Conservation (phyloP, 2,797 vertebrate genomes). For the Eleutherodactylus coqui region DNA sequence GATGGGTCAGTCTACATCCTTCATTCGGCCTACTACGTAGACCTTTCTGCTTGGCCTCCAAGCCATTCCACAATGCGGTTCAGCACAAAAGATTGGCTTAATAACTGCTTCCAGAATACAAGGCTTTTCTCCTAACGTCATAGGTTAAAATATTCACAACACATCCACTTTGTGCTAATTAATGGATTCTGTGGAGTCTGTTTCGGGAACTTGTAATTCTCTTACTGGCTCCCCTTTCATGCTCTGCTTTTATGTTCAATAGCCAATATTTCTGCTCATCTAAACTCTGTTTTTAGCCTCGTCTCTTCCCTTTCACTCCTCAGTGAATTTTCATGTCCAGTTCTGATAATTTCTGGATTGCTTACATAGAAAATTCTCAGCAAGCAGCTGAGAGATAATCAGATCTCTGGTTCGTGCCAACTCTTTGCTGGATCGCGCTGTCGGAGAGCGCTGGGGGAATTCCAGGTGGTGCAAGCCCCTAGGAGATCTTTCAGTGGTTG, state of each 20-base stretch:
- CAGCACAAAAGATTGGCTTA: background rate
- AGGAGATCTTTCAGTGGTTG: conserved; percentile 51
- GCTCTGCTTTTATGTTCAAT: conserved; percentile 20
- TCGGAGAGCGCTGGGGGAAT: conserved; percentile 53
- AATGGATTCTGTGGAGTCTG: background rate
- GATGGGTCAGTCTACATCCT: background rate
- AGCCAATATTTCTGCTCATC: conserved; percentile 40
- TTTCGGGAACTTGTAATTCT: conserved; percentile 33
- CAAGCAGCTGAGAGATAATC: conserved; percentile 62
- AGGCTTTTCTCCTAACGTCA: background rate
- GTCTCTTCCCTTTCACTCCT: conserved; percentile 17
- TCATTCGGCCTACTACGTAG: background rate
- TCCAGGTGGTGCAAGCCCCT: conserved; percentile 59
- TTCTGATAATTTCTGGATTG: conserved; percentile 58
- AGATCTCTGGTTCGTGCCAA: conserved; percentile 57
- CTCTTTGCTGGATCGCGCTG: conserved; percentile 47
- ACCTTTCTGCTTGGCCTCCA: background rate
- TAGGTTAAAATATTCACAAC: conserved; percentile 42
- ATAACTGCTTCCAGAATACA: background rate
- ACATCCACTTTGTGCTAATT: conserved; percentile 39
- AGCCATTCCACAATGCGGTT: background rate
- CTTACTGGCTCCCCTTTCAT: conserved; percentile 36
- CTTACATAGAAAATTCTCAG: conserved; percentile 53
- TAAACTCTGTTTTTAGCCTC: conserved; percentile 43
- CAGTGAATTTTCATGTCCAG: conserved; percentile 52